Percentiles rank a stretch among this genome's conserved stretches.
phyloP scores from a whole-genome alignment of 1,140 invertebrate species.

The Leptopilina clavipes region DNA sequence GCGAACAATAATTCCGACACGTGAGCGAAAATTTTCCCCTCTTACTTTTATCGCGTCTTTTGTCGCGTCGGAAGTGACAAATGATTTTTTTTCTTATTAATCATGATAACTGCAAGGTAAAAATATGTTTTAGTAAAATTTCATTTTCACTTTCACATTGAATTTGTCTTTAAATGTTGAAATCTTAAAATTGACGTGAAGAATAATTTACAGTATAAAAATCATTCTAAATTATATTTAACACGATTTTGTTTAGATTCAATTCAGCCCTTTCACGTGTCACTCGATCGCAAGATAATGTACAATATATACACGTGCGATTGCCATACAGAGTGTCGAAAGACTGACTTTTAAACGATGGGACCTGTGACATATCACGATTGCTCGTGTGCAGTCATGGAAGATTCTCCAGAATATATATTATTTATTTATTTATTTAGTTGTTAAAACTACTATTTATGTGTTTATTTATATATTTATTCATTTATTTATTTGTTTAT shows the following conservation, averaged over 20 bases:
- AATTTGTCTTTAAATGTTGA: too few species aligned
- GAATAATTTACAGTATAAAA: too few species aligned
- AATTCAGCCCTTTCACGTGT: not conserved
- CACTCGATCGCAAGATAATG: not conserved
- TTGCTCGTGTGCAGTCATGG: not conserved
- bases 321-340: constrained; percentile 23
- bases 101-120: too few species aligned
- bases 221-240: too few species aligned
- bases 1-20: constrained; percentile 39
- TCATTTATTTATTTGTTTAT: too few species aligned
- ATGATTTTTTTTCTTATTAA: not conserved
- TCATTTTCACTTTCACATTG: too few species aligned
- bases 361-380: constrained; percentile 52
- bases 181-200: too few species aligned
- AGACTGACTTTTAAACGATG: constrained; percentile 40
- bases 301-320: not conserved
- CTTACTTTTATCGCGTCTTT: not conserved
- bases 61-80: not conserved
- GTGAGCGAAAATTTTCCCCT: not conserved
- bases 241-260: not conserved
- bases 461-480: too few species aligned
- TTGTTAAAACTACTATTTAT: too few species aligned
- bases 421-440: too few species aligned
- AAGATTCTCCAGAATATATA: constrained; percentile 35
- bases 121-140: too few species aligned